Percentiles rank a stretch among this genome's conserved stretches.
Conservation (phyloP, 2,888 invertebrate genomes). For the Balanococcus diminutus region DNA sequence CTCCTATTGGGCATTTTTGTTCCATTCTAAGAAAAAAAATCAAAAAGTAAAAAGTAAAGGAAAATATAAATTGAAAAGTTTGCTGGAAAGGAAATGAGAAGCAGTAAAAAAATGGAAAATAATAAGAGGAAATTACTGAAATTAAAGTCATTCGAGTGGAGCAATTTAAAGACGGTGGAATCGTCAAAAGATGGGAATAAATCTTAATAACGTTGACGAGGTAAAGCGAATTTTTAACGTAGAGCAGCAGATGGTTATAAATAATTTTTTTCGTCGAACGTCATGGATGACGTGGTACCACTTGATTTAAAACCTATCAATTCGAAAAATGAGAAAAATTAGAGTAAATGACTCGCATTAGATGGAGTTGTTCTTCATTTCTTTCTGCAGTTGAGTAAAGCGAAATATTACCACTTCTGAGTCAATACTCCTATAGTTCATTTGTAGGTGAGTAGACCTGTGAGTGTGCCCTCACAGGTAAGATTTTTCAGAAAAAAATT, state of each 20-base stretch:
- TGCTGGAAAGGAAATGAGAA: background rate
- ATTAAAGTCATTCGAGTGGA: conserved; percentile 31
- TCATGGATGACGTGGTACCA: conserved; percentile 32
- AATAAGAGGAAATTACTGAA: conserved; percentile 38
- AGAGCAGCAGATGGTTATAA: conserved; percentile 22
- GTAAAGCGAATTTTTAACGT: conserved; percentile 11
- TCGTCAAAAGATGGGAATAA: conserved; percentile 23
- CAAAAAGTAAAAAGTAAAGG: background rate
- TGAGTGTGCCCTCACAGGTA: too few species aligned
- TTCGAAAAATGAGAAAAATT: conserved; percentile 12
- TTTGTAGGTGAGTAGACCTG: too few species aligned
- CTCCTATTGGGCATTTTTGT: background rate
- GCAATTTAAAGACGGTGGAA: background rate
- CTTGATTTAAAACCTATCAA: conserved; percentile 22
- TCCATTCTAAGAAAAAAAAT: background rate
- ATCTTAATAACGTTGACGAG: conserved; percentile 8
- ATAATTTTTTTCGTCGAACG: conserved; percentile 31
- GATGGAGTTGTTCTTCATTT: background rate
- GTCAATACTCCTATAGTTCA: too few species aligned
- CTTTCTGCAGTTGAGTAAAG: background rate
- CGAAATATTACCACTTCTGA: background rate
- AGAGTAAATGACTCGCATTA: background rate
- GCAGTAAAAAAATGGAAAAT: conserved; percentile 1
- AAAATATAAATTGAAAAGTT: conserved; percentile 19
- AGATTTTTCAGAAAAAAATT: too few species aligned